Evolutionary conservation across 64 coral and sea anemone species (phyloP), one percentile per base, ranked within the genome.

Genomic region (Pocillopora verrucosa): DNA sequence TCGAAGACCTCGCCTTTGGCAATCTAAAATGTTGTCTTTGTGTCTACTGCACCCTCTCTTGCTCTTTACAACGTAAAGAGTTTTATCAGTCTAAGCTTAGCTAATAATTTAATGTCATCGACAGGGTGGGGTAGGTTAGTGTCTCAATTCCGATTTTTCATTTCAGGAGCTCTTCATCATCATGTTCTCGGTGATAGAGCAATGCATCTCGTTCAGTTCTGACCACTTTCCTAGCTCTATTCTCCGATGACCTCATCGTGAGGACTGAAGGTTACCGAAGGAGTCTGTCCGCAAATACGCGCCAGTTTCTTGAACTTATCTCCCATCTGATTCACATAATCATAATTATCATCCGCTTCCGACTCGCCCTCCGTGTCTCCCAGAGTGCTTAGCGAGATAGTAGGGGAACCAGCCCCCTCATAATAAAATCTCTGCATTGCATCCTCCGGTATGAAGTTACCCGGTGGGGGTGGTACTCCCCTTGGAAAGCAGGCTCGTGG

Each of bases 371-470:
- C 64, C 13, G 76, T 88, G 36, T 89, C 93, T 80, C 78, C 95
- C n/a, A 96, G 73, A 17, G 90, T 93, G 9, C 95, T 96, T 3
- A 96, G 84, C 34, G 95, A 96, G 3, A 89, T 78, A 45, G 91
- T 89, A 22, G 95, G 95, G 9, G 95, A 96, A 15, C 95, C 95
- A n/a, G 56, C 78, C n/a, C 95, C 95, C 75, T 96, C 95, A 73
- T 91, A 87, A 62, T 13, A 75, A 86, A 90, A 96, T 72, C 37
- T 63, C 58, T 93, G 91, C n/a, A 93, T 65, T 5, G 67, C 51
- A 62, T 96, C 95, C 36, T 73, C 60, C 9, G 95, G 95, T 16
- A 96, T 64, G 58, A 96, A 96, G 16, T 87, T 84, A 45, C 75
- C 64, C 16, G 78, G 72, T 72, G 64, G 64, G 37, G 82, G 82